Conservation (phyloP, 2,888 invertebrate species). For the Tillus elongatus region DNA sequence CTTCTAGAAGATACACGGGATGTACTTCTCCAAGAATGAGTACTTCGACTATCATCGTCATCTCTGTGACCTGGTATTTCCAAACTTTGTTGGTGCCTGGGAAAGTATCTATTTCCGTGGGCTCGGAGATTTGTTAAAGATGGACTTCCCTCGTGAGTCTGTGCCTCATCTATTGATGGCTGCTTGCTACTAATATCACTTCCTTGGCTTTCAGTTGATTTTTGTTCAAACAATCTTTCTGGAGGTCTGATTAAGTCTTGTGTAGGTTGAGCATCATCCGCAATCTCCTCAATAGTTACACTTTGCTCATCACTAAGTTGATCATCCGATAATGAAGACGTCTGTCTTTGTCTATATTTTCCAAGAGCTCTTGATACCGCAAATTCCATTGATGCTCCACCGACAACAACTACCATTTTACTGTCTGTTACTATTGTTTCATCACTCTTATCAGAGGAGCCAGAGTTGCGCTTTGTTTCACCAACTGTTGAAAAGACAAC, state of each 20-base stretch:
- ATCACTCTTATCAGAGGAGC: constrained; percentile 52
- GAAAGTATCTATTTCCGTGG: constrained; percentile 51
- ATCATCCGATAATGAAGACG: constrained; percentile 62
- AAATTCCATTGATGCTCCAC: constrained; percentile 70
- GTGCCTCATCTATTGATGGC: background rate
- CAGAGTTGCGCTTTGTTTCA: constrained; percentile 57
- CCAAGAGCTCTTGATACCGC: constrained; percentile 74
- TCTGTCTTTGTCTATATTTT: constrained; percentile 65
- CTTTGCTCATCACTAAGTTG: constrained; percentile 36
- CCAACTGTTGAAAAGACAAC: constrained; percentile 64
- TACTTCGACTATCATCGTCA: constrained; percentile 79
- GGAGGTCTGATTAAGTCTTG: constrained; percentile 6
- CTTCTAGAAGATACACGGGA: constrained; percentile 77
- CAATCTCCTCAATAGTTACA: constrained; percentile 29
- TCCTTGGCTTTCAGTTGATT: constrained; percentile 31
- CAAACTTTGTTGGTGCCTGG: constrained; percentile 66
- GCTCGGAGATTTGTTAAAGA: constrained; percentile 54
- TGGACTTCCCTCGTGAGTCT: constrained; percentile 54
- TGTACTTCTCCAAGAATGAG: constrained; percentile 79
- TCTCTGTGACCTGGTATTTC: constrained; percentile 65
- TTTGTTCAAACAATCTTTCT: constrained; percentile 28
- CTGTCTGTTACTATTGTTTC: constrained; percentile 44
- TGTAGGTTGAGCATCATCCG: constrained; percentile 21
- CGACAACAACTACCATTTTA: constrained; percentile 45
- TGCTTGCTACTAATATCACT: constrained; percentile 22